Evolutionary conservation across 2,888 invertebrate genomes (phyloP).

Genomic region (Drosophila mayaguana): DNA sequence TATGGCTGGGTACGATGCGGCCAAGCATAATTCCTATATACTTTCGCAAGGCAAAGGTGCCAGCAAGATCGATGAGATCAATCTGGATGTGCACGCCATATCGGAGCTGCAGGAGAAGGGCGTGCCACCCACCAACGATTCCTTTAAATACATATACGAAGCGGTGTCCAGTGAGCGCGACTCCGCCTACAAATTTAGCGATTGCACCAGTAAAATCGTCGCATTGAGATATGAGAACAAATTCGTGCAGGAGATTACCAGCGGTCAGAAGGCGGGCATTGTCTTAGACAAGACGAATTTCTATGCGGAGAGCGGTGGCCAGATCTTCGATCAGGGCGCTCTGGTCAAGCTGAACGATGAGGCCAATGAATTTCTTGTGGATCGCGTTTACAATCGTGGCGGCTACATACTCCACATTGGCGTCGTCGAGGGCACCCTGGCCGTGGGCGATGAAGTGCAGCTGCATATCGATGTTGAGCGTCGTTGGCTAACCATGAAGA

Average conservation of each 20-base stretch:
- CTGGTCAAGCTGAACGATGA: slow-evolving; percentile 93
- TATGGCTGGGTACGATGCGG: slow-evolving; percentile 95
- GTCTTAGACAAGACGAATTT: slow-evolving; percentile 96
- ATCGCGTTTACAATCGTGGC: slow-evolving; percentile 96
- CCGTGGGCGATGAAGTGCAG: slow-evolving; percentile 93
- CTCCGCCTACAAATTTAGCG: slow-evolving; percentile 91
- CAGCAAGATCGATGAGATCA: slow-evolving; percentile 92
- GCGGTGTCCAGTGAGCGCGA: slow-evolving; percentile 88
- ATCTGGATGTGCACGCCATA: slow-evolving; percentile 97
- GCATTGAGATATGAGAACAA: slow-evolving; percentile 92
- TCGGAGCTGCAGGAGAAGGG: slow-evolving; percentile 93
- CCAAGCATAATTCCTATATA: slow-evolving; percentile 95
- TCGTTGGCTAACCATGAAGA: slow-evolving; percentile 97
- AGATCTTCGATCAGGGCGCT: slow-evolving; percentile 98
- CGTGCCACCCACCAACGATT: slow-evolving; percentile 94
- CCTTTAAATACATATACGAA: slow-evolving; percentile 95
- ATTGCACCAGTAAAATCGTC: slow-evolving; percentile 91
- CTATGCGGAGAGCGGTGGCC: slow-evolving; percentile 99
- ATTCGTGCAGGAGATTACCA: slow-evolving; percentile 93
- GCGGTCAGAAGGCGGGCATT: slow-evolving; percentile 96
- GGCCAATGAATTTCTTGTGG: slow-evolving; percentile 95
- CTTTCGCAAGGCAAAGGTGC: slow-evolving; percentile 94
- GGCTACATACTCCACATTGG: slow-evolving; percentile 98
- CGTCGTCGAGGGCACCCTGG: slow-evolving; percentile 92
- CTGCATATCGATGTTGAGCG: slow-evolving; percentile 94